Percentiles rank a stretch among this genome's conserved stretches.
Evolutionary conservation across 2,113 vertebrate genomes (phyloP).

Genomic region (Chascanopsetta lugubris): DNA sequence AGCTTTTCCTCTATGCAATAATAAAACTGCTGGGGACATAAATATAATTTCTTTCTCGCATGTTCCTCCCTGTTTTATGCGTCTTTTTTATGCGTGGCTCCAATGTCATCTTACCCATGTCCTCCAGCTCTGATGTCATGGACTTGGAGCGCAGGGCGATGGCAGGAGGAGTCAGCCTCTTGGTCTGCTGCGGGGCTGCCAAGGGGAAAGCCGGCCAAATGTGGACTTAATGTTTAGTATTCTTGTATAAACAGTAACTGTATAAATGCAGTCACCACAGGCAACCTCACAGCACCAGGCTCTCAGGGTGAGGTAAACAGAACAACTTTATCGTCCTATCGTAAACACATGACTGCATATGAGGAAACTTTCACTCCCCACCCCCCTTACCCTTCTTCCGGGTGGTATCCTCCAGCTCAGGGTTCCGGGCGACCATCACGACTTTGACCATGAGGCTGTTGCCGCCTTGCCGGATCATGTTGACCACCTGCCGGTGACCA

Average conservation of each 20-base stretch:
- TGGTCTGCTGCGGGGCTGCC: slow-evolving; percentile 88
- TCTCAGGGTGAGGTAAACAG: slow-evolving; percentile 48
- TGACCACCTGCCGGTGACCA: slow-evolving; percentile 93
- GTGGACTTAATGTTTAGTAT: slow-evolving; percentile 62
- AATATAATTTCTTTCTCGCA: slow-evolving; percentile 3
- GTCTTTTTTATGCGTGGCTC: slow-evolving; percentile 4
- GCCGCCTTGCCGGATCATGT: slow-evolving; percentile 93
- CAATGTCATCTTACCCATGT: slow-evolving; percentile 86
- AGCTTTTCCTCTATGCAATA: slow-evolving; percentile 5
- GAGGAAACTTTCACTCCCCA: slow-evolving; percentile 35
- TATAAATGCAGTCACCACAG: slow-evolving; percentile 49
- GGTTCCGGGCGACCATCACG: slow-evolving; percentile 92
- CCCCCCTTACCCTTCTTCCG: slow-evolving; percentile 86
- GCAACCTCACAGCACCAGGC: slow-evolving; percentile 40
- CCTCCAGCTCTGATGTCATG: slow-evolving; percentile 95
- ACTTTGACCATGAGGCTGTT: slow-evolving; percentile 95
- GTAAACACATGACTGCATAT: slow-evolving; percentile 26
- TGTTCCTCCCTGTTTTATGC: slow-evolving; percentile 8
- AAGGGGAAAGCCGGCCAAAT: slow-evolving; percentile 63
- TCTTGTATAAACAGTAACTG: slow-evolving; percentile 61
- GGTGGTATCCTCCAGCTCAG: slow-evolving; percentile 89
- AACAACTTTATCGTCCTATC: slow-evolving; percentile 32
- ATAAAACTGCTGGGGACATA: background rate
- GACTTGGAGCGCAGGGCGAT: slow-evolving; percentile 93
- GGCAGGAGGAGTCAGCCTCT: slow-evolving; percentile 89